Base-by-base conservation (phyloP, 2,888 invertebrate species). In the Silvanus unidentatus region DNA sequence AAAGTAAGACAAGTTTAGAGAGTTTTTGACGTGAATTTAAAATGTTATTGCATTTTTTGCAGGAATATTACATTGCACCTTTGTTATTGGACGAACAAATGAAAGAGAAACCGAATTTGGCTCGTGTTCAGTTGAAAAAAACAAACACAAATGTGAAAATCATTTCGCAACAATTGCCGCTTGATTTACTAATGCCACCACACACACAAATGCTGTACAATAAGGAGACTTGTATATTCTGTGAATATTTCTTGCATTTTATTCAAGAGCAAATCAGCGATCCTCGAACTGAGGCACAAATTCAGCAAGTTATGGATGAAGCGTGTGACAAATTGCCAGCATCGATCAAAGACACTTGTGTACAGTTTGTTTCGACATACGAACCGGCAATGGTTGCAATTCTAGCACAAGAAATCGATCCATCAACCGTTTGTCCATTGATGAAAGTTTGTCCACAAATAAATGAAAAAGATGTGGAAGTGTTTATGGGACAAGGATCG, bases 181-280 rank as follows among this genome's bases (percentile, higher is more conserved):
- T 78, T 48, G 79, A 79, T 53, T 71, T 55, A 64, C 71, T 73
- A 64, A 72, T 54, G 64, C 74, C 57, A 49, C 71, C 54, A 56
- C 62, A 65, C 43, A 52, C 60, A 39, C 60, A 65, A 48, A 52
- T 64, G 12, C 47, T 62, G 12, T 71, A 70, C 58, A 72, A 69
- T 52, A 73, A 78, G 60, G 64, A 81, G 51, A 66, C 74, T 1
- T 92, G 93, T 68, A 79, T 82, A 16, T 77, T 92, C 66, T 93
- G 93, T 64, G 83, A 91, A 71, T 89, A 88, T 70, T 75, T 88
- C 69, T 69, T 92, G 57, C 88, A 90, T 64, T 87, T 84, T 51
- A 59, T 91, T 37, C 91, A 92, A 65, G 77, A 84, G 40, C 77
- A 79, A 12, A 73, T 90, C 52, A 84, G 86, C 43, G 76, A 81